Base-by-base conservation (phyloP, 2,888 invertebrate genomes). In the Euphydryas editha region DNA sequence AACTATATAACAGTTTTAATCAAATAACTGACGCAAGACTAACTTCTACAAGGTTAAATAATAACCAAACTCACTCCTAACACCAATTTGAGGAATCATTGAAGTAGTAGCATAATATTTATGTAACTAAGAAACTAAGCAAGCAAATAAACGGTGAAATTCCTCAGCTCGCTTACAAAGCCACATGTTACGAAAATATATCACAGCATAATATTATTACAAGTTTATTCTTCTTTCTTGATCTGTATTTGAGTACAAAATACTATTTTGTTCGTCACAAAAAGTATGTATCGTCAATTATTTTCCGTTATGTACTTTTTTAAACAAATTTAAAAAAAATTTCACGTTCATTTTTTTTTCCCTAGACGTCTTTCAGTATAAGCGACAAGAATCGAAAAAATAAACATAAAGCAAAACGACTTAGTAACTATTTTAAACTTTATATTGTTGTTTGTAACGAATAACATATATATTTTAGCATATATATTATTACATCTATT, bases 21-120 rank as follows among this genome's bases (percentile, higher is more conserved):
- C 21, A 20, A 24, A 24, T 8, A 10, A 30, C 8, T 30, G 8
- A 37, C 47, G 24, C 42, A 60, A 54, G 42, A 37, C n/a, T 21
- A 54, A 49, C 13, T 21, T 51, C 24, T 51, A 44, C 18, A 55
- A 55, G 39, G 54, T 1, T 18, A 54, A 61, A 24, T 54, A 44
- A 55, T 44, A 44, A 36, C 30, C 46, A 44, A 15, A 30, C n/a
- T n/a, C n/a, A 42, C 36, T 55, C 44, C 55, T n/a, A 51, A 21
- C 20, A 5, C 5, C 6, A 7, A 36, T 44, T 62, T 30, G 20
- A 20, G 37, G 51, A 36, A 55, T 46, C 55, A 46, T 46, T 62
- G n/a, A 46, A 56, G 56, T 62, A 46, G 44, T 56, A 21, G 6
- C 21, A 37, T 56, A 62, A 62, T 62, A 62, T 62, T 56, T 56